These are phyloP conservation scores for Smutsia gigantea DNA, from an alignment of 2,797 vertebrate genomes.

Conservation along the genomic window DNA sequence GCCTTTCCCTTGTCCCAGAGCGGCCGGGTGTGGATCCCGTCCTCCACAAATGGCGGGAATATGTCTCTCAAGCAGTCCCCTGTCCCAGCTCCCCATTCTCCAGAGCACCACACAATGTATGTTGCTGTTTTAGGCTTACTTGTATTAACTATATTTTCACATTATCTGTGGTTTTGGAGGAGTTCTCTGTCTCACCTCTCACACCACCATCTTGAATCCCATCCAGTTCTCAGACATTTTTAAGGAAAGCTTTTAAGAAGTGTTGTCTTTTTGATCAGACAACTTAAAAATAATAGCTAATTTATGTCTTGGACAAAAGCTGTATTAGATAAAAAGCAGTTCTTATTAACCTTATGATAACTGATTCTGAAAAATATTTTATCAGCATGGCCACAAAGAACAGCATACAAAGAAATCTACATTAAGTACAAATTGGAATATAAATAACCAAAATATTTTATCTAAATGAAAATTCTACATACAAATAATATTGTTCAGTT, in stretches of 20 bases:
- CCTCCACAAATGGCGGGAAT: no score
- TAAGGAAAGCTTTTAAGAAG: not conserved
- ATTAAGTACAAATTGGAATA: not conserved
- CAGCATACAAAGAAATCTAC: not conserved
- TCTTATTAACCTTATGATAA: not conserved
- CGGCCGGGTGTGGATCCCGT: no score
- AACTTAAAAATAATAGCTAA: constrained; percentile 34
- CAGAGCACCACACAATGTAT: no score
- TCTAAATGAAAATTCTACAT: not conserved
- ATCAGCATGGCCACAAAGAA: not conserved
- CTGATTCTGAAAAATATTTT: not conserved
- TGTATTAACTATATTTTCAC: no score
- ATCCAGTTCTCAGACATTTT: not conserved
- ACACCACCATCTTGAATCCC: no score
- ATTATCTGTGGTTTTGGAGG: no score
- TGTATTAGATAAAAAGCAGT: not conserved
- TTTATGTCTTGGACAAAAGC: not conserved
- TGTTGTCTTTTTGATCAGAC: not conserved
- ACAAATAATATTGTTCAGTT: not conserved
- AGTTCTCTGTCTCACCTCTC: no score
- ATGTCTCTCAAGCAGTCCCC: no score
- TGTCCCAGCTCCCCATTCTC: no score
- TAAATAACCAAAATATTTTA: not conserved
- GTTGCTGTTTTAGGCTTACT: no score
- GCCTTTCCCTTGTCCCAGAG: no score